A percentile compares a stretch with the other conserved stretches of the same genome.
phyloP scores from a whole-genome alignment of 2,797 vertebrate species.

The Myotis daubentonii region DNA sequence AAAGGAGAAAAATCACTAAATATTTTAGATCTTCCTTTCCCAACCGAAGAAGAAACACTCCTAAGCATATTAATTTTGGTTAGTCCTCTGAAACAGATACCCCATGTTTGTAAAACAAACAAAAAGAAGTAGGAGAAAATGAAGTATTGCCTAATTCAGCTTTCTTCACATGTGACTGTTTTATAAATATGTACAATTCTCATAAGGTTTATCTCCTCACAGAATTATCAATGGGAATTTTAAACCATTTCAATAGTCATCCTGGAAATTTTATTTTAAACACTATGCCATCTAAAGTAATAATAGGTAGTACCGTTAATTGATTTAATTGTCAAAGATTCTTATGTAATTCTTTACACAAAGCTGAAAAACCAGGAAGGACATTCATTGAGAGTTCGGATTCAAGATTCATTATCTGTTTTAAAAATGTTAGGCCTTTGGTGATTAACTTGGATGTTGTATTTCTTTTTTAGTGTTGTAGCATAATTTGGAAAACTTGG shows the following conservation, averaged over 20 bases:
- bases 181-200: not conserved
- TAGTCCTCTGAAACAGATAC: not conserved
- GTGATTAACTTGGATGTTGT: not conserved
- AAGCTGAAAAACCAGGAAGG: not conserved
- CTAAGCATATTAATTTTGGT: not conserved
- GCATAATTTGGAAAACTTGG: not conserved
- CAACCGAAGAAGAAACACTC: not conserved
- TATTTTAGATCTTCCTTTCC: not conserved
- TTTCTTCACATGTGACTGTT: slow-evolving; percentile 5
- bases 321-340: slow-evolving; percentile 28
- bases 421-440: not conserved
- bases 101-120: not conserved
- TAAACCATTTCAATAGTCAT: not conserved
- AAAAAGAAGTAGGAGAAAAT: not conserved
- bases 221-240: not conserved
- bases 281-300: not conserved
- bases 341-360: not conserved
- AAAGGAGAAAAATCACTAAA: not conserved
- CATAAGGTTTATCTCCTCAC: not conserved
- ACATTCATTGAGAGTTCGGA: not conserved
- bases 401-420: not conserved
- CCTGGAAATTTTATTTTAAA: not conserved
- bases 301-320: not conserved
- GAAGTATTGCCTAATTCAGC: not conserved
- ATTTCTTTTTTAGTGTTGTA: not conserved